Conservation (phyloP, 2,113 vertebrate genomes). For the Aix galericulata region DNA sequence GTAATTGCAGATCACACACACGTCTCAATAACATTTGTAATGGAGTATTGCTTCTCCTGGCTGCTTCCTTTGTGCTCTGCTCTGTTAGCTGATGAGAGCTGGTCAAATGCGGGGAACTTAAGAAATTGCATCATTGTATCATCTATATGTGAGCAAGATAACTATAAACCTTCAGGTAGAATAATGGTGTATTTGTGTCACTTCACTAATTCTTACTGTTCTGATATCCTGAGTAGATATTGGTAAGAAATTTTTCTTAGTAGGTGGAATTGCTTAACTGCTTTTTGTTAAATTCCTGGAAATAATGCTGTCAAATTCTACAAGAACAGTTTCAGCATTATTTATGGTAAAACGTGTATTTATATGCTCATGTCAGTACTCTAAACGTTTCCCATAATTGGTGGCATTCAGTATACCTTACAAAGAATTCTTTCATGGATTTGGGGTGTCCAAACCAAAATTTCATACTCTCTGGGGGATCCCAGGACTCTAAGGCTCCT, state of each 20-base stretch:
- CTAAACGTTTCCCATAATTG: too few relatives aligned
- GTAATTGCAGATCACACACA: constrained; percentile 18
- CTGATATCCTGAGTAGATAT: neutral
- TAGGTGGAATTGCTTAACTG: rapidly evolving
- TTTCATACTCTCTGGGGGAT: neutral
- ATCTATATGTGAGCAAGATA: neutral
- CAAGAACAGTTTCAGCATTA: neutral
- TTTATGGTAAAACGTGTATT: neutral
- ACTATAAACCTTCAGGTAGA: neutral
- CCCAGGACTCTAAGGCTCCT: neutral
- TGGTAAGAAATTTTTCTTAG: neutral
- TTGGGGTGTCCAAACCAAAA: neutral
- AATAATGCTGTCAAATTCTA: neutral
- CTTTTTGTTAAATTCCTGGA: neutral
- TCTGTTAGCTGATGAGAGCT: neutral
- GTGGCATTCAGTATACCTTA: neutral
- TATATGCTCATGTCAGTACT: rapidly evolving
- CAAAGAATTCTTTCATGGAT: neutral
- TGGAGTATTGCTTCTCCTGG: neutral
- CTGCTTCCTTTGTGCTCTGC: neutral
- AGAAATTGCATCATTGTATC: neutral
- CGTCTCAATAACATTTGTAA: neutral
- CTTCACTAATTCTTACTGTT: neutral
- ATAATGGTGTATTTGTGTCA: neutral
- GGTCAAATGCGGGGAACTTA: neutral